These are phyloP conservation scores for Cantharis nigra DNA, from an alignment of 2,888 invertebrate species.

Conservation along the genomic window DNA sequence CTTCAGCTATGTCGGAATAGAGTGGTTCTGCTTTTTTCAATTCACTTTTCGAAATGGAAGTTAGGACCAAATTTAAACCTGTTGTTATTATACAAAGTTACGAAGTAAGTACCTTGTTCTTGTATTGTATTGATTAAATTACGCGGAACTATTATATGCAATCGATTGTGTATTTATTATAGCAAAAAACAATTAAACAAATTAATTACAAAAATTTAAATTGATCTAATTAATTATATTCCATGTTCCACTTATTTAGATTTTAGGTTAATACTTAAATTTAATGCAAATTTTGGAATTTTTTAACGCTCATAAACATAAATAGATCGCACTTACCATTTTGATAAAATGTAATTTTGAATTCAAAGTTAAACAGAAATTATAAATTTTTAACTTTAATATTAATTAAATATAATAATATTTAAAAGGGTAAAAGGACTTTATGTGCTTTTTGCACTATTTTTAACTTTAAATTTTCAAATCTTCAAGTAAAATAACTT, in stretches of 20 bases:
- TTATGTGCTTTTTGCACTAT: too few species aligned
- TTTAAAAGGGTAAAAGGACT: too few species aligned
- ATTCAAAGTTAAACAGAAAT: neutral
- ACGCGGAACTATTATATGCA: neutral
- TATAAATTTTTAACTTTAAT: too few species aligned
- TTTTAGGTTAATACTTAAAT: neutral
- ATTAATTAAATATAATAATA: too few species aligned
- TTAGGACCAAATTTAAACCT: conserved; percentile 52
- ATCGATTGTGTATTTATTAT: neutral
- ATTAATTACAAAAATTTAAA: neutral
- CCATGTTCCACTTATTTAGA: neutral
- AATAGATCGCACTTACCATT: neutral
- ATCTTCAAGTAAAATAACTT: too few species aligned
- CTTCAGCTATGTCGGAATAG: conserved; percentile 16
- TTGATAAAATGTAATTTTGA: neutral
- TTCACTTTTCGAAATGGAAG: conserved; percentile 29
- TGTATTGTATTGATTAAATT: neutral
- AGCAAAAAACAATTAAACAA: neutral
- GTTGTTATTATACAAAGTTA: conserved; percentile 65
- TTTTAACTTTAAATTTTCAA: too few species aligned
- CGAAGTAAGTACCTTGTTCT: conserved; percentile 59
- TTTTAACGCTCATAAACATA: neutral
- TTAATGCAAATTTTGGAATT: neutral
- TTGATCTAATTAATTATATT: neutral
- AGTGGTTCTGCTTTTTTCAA: conserved; percentile 8